Base-by-base conservation (phyloP, 37 sponge, comb jelly and placozoan genomes). In the Aphrocallistes beatrix region DNA sequence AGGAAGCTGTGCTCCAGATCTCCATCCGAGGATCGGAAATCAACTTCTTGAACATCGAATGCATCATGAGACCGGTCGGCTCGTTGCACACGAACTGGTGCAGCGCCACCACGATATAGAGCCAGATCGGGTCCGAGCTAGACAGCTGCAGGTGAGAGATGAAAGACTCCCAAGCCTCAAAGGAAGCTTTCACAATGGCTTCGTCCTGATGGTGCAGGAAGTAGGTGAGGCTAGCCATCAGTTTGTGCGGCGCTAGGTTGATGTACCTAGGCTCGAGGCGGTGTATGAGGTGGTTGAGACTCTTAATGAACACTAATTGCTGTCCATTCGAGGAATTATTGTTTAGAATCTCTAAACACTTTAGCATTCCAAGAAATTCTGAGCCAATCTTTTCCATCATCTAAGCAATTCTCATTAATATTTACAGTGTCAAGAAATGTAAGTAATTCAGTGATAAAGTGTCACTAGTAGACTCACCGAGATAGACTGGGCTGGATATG, bases 191-290 rank as follows among this genome's bases (percentile, higher is more conserved):
- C 1, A 13, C 21, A 25, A 60, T 60, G 8, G 1, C n/a, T 30
- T 32, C 75, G 8, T 60, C 75, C 34, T 28, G 25, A 13, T 60
- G 75, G 32, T 60, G 21, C 34, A 60, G n/a, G 34, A 60, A 60
- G 75, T 21, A 32, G n/a, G 75, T 60, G 25, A 60, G 34, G n/a
- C 75, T 60, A 60, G 75, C 75, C 75, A 60, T 60, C n/a, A 60
- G 34, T 28, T 60, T 60, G 75, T 60, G 75, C 3, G 75, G 75
- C 10, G 75, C 75, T 60, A 30, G 8, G 34, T 28, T 60, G 34
- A 60, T 60, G 75, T 30, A 60, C 3, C 3, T 60, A 6, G 75
- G 75, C 25, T 13, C 75, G 3, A 60, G 75, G 3, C 10, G 75
- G 25, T 6, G 17, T 3, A 60, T 60, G 32, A 60, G 3, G 8